A percentile compares a stretch with the other conserved stretches of the same genome.
These are phyloP conservation scores for Nyctereutes procyonoides DNA, from an alignment of 2,113 vertebrate genomes.

Conservation along the genomic window DNA sequence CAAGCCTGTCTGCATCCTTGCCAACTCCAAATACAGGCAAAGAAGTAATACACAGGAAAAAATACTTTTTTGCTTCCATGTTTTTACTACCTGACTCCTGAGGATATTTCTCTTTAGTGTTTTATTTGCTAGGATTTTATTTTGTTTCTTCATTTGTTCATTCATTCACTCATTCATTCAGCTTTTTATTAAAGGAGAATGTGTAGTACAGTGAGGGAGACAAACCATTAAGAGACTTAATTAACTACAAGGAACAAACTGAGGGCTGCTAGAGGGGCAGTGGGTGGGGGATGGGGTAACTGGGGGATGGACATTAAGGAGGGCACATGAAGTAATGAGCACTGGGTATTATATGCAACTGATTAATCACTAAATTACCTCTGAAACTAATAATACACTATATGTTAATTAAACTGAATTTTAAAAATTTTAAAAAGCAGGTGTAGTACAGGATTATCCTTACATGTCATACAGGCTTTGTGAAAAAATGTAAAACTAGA, in stretches of 20 bases:
- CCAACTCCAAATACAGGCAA: not conserved
- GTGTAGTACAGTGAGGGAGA: not conserved
- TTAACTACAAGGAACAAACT: not conserved
- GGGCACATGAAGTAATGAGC: not conserved
- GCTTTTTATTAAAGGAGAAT: conserved; percentile 6
- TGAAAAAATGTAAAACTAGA: conserved; percentile 17
- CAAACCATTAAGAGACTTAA: not conserved
- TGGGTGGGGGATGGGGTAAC: not conserved
- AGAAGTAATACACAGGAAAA: not conserved
- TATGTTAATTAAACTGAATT: not conserved
- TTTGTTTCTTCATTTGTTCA: not conserved
- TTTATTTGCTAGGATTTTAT: not conserved
- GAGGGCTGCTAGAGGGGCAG: not conserved
- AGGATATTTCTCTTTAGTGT: not conserved
- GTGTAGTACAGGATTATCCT: not conserved
- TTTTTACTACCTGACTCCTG: not conserved
- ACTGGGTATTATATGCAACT: not conserved
- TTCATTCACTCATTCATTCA: not conserved
- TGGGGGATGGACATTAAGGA: not conserved
- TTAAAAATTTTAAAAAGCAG: not conserved
- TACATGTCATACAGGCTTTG: not conserved
- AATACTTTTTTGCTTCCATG: not conserved
- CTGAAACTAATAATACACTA: not conserved
- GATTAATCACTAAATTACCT: not conserved
- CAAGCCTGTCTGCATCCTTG: not conserved